A percentile compares a stretch with the other conserved stretches of the same genome.
These are phyloP conservation scores for Caenorhabditis sp. DNA, from an alignment of 2,888 invertebrate genomes.

Conservation along the genomic window DNA sequence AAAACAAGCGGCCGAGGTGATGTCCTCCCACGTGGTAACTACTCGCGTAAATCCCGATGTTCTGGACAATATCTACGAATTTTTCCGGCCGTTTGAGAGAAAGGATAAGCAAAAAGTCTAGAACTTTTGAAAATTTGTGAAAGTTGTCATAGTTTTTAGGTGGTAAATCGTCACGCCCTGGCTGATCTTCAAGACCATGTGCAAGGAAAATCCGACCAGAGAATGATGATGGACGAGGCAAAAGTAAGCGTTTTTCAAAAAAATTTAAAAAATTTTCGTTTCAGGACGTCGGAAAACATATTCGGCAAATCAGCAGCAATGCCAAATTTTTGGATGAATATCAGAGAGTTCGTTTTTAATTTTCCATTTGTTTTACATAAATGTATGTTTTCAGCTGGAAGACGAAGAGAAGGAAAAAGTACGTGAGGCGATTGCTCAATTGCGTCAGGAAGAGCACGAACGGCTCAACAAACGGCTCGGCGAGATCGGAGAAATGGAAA, in stretches of 20 bases:
- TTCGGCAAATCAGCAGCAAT: slow-evolving; percentile 35
- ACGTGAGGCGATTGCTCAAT: slow-evolving; percentile 60
- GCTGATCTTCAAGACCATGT: slow-evolving; percentile 65
- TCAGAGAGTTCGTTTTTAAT: slow-evolving; percentile 44
- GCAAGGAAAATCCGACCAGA: slow-evolving; percentile 61
- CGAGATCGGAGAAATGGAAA: slow-evolving; percentile 64
- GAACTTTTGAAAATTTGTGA: background rate
- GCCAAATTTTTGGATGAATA: slow-evolving; percentile 57
- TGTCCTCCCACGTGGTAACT: slow-evolving; percentile 52
- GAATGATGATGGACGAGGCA: slow-evolving; percentile 41
- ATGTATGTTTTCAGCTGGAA: slow-evolving; percentile 54
- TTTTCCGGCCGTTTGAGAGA: slow-evolving; percentile 75
- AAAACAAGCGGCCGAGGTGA: slow-evolving; percentile 42
- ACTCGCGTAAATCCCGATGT: slow-evolving; percentile 66
- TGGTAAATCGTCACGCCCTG: slow-evolving; percentile 66
- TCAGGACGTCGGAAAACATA: slow-evolving; percentile 36
- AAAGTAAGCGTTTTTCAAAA: slow-evolving; percentile 36
- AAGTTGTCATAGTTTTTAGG: slow-evolving; percentile 42
- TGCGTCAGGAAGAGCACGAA: slow-evolving; percentile 64
- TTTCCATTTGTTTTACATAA: background rate
- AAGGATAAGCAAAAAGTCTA: slow-evolving; percentile 68
- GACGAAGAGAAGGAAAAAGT: slow-evolving; percentile 64
- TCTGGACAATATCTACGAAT: slow-evolving; percentile 70
- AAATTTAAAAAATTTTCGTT: slow-evolving; percentile 9
- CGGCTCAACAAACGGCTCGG: slow-evolving; percentile 65